Conservation (phyloP, 2,888 invertebrate species). For the Habrosyne pyritoides region DNA sequence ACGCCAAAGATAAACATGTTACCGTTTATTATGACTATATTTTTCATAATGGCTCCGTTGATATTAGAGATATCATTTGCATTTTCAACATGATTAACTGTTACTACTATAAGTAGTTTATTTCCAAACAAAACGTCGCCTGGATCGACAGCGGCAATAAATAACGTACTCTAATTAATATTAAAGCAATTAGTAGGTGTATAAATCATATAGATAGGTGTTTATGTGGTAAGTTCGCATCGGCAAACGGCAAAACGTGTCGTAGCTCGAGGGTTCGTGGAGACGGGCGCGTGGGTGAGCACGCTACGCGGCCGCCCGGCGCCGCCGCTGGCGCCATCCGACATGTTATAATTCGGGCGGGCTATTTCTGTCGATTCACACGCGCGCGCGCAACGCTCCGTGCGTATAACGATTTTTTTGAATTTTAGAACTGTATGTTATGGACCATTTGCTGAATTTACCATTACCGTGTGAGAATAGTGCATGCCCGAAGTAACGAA, state of each 20-base stretch:
- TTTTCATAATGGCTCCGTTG: background rate
- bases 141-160: background rate
- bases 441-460: background rate
- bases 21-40: background rate
- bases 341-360: conserved; percentile 78
- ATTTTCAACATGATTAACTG: background rate
- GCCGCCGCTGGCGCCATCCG: conserved; percentile 76
- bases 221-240: conserved; percentile 31
- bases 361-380: conserved; percentile 80
- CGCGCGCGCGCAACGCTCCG: conserved; percentile 64
- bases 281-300: conserved; percentile 37
- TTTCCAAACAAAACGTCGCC: conserved; percentile 1
- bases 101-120: background rate
- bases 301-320: conserved; percentile 61
- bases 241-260: conserved; percentile 26
- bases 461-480: background rate
- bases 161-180: conserved; percentile 5
- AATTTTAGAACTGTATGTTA: conserved; percentile 47
- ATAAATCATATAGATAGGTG: conserved; percentile 13
- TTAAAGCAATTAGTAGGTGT: conserved; percentile 1
- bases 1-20: background rate
- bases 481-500: background rate
- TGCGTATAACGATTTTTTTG: conserved; percentile 65
- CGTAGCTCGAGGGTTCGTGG: conserved; percentile 28
- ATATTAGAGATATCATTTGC: background rate